These are phyloP conservation scores for Gari tellinella DNA, from an alignment of 2,888 invertebrate genomes.

Conservation along the genomic window DNA sequence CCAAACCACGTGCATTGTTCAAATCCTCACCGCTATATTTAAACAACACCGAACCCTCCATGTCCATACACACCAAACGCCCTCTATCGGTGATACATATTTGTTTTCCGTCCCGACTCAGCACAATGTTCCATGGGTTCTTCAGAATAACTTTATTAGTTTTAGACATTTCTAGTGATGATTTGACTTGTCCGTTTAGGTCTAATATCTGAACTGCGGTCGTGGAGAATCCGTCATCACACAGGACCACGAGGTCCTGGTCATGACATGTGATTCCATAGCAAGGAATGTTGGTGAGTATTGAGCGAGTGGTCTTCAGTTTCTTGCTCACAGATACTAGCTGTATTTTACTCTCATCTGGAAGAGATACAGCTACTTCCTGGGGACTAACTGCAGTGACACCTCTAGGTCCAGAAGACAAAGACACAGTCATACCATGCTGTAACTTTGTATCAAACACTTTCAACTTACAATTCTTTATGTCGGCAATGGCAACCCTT, in stretches of 20 bases:
- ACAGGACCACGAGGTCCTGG: conserved; percentile 44
- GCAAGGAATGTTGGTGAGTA: conserved; percentile 50
- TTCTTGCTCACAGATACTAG: conserved; percentile 41
- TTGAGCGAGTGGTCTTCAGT: conserved; percentile 39
- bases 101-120: conserved; percentile 56
- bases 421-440: conserved; percentile 24
- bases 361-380: conserved; percentile 56
- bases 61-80: conserved; percentile 44
- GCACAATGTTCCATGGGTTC: conserved; percentile 49
- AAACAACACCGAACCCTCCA: conserved; percentile 40
- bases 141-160: conserved; percentile 29
- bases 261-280: conserved; percentile 46
- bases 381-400: conserved; percentile 44
- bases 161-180: conserved; percentile 42
- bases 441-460: conserved; percentile 51
- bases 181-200: conserved; percentile 37
- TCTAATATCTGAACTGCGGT: conserved; percentile 44
- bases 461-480: conserved; percentile 50
- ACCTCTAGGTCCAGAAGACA: conserved; percentile 49
- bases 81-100: conserved; percentile 50
- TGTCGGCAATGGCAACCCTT: conserved; percentile 48
- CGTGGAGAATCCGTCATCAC: conserved; percentile 55
- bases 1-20: conserved; percentile 44
- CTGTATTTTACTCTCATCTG: conserved; percentile 57
- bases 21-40: conserved; percentile 41